Conservation (phyloP, 2,888 invertebrate species). For the Penaeus monodon region DNA sequence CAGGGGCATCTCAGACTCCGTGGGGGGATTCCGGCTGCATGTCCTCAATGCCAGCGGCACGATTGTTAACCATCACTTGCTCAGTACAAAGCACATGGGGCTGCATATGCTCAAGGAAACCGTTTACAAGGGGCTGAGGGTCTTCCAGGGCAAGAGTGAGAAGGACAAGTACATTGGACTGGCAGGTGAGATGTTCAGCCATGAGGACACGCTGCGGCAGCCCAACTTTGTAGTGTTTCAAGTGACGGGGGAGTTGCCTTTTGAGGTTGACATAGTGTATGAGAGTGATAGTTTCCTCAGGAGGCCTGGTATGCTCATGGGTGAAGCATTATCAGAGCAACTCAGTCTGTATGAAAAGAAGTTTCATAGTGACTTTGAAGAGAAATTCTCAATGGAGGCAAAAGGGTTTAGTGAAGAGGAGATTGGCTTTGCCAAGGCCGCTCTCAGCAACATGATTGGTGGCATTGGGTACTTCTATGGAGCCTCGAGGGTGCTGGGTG, state of each 20-base stretch:
- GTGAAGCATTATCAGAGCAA: constrained; percentile 77
- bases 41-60: constrained; percentile 63
- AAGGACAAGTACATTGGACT: constrained; percentile 68
- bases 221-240: constrained; percentile 78
- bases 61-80: constrained; percentile 81
- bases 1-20: constrained; percentile 82
- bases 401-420: constrained; percentile 79
- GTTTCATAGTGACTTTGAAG: constrained; percentile 86
- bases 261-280: constrained; percentile 71
- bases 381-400: constrained; percentile 79
- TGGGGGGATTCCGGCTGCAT: constrained; percentile 79
- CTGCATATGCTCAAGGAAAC: constrained; percentile 82
- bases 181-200: constrained; percentile 66
- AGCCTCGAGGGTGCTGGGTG: constrained; percentile 84
- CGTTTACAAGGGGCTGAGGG: constrained; percentile 78
- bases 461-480: constrained; percentile 98
- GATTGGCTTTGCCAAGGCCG: constrained; percentile 83
- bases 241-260: constrained; percentile 69
- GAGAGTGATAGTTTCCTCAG: constrained; percentile 67
- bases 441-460: constrained; percentile 93
- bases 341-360: constrained; percentile 75
- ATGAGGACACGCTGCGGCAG: constrained; percentile 65
- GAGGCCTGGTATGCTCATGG: constrained; percentile 71
- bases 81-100: constrained; percentile 79
- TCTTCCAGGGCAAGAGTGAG: constrained; percentile 74